Conservation (phyloP, 2,113 vertebrate species). For the Clarias gariepinus region DNA sequence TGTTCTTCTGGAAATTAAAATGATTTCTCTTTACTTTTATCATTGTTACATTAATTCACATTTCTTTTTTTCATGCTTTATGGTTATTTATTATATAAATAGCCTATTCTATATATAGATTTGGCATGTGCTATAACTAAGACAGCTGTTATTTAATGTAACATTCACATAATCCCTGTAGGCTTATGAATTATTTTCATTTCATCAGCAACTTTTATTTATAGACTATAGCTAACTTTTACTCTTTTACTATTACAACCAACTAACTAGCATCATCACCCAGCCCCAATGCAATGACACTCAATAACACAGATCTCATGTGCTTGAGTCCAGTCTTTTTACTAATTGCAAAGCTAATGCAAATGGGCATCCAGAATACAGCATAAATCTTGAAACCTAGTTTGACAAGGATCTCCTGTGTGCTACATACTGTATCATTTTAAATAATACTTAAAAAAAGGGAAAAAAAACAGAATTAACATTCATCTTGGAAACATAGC, state of each 20-base stretch:
- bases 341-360: neutral
- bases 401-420: neutral
- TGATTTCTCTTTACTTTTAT: neutral
- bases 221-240: neutral
- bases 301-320: neutral
- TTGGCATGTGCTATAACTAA: neutral
- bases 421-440: neutral
- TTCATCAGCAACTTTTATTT: neutral
- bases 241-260: neutral
- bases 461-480: neutral
- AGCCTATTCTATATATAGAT: neutral
- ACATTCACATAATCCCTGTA: neutral
- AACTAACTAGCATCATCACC: neutral
- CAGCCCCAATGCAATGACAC: neutral
- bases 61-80: neutral
- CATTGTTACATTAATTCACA: neutral
- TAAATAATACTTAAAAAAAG: neutral
- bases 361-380: neutral
- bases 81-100: neutral
- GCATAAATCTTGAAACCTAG: neutral
- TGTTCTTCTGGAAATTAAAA: neutral
- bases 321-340: neutral
- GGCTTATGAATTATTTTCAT: neutral
- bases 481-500: neutral
- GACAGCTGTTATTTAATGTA: neutral